These are phyloP conservation scores for Sterna hirundo DNA, from an alignment of 2,113 vertebrate genomes.

Conservation along the genomic window DNA sequence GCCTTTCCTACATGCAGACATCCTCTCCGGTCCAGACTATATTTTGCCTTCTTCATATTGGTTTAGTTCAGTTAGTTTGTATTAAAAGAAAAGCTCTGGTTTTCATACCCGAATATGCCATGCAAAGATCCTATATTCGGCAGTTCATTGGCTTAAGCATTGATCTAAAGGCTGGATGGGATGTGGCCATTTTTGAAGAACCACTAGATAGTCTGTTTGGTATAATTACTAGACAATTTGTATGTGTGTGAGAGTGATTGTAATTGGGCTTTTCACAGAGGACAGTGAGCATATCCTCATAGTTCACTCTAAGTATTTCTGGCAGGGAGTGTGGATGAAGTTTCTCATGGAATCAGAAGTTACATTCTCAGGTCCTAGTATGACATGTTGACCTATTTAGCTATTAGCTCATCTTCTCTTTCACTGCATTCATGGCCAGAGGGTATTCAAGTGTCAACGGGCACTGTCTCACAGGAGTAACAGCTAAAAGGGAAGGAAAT, in stretches of 20 bases:
- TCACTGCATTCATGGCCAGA: background rate
- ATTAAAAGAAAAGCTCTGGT: background rate
- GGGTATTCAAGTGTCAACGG: background rate
- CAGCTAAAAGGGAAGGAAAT: background rate
- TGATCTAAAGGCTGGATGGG: background rate
- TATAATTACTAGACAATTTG: background rate
- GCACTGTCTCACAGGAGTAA: background rate
- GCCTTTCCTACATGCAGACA: background rate
- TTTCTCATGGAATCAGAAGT: constrained; percentile 27
- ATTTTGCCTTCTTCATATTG: background rate
- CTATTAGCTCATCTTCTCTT: background rate
- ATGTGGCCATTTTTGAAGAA: background rate
- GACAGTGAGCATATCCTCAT: background rate
- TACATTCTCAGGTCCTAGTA: background rate
- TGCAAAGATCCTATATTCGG: background rate
- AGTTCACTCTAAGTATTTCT: background rate
- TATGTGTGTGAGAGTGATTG: background rate
- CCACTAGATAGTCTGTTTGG: background rate
- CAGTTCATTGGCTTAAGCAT: background rate
- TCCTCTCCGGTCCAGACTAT: background rate
- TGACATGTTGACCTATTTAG: background rate
- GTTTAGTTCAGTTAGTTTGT: background rate
- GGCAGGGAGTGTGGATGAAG: background rate
- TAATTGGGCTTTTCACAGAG: constrained; percentile 13
- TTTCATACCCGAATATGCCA: background rate